Evolutionary conservation across 2,888 invertebrate genomes (phyloP).

Genomic region (Cerceris rybyensis): DNA sequence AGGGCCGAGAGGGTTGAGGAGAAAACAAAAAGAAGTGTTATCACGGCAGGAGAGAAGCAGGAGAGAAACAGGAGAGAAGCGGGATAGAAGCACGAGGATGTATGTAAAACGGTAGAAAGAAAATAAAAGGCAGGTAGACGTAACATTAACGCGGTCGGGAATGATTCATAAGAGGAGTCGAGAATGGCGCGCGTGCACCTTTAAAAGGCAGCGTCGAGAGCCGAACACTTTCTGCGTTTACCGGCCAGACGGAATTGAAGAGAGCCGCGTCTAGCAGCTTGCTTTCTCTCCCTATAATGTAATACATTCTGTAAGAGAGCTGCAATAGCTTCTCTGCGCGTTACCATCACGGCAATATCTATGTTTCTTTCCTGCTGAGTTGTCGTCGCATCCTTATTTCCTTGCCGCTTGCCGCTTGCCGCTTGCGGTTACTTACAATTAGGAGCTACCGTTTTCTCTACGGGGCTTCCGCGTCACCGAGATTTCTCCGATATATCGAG

Average conservation of each 20-base stretch:
- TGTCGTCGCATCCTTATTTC: too few relatives aligned
- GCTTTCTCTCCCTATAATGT: background rate
- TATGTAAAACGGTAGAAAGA: background rate
- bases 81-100: conserved; percentile 1
- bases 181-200: conserved; percentile 28
- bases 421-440: too few relatives aligned
- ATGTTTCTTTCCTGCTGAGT: too few relatives aligned
- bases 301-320: too few relatives aligned
- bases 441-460: too few relatives aligned
- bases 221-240: conserved; percentile 19
- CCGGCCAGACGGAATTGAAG: background rate
- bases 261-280: background rate
- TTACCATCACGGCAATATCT: too few relatives aligned
- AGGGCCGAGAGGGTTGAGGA: conserved; percentile 17
- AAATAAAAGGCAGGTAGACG: conserved; percentile 22
- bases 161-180: conserved; percentile 39
- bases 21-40: conserved; percentile 19
- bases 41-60: background rate
- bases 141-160: conserved; percentile 22
- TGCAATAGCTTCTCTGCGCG: too few relatives aligned
- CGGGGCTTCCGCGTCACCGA: too few relatives aligned
- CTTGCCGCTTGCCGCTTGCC: too few relatives aligned
- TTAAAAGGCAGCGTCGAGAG: conserved; percentile 38
- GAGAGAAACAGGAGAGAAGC: background rate
- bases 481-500: too few relatives aligned